Evolutionary conservation across 2,113 vertebrate genomes (phyloP).

Genomic region (Natator depressus): DNA sequence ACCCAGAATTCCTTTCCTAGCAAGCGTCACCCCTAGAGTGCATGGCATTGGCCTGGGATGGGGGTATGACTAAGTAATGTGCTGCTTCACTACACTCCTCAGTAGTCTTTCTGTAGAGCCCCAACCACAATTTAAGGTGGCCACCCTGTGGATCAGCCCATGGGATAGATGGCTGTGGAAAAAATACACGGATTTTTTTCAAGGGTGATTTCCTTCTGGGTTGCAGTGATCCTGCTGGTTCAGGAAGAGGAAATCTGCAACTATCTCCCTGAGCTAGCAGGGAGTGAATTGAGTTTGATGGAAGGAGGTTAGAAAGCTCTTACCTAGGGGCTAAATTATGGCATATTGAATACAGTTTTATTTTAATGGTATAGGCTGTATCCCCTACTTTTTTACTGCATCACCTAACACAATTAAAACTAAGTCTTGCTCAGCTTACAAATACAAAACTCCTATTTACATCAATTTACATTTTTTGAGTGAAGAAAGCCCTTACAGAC

Average conservation of each 20-base stretch:
- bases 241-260: conserved; percentile 12
- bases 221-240: conserved; percentile 35
- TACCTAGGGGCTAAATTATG: neutral
- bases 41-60: neutral
- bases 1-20: neutral
- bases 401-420: neutral
- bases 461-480: neutral
- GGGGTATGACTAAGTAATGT: neutral
- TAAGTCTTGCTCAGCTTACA: neutral
- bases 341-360: neutral
- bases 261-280: neutral
- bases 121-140: neutral
- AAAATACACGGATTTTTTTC: neutral
- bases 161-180: neutral
- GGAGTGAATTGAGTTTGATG: neutral
- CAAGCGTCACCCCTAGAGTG: neutral
- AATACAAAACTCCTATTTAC: neutral
- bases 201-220: conserved; percentile 39
- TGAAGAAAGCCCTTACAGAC: neutral
- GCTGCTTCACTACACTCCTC: neutral
- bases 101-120: neutral
- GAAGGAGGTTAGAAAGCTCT: neutral
- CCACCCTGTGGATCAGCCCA: neutral
- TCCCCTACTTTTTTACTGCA: neutral
- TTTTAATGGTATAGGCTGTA: neutral